Conservation (phyloP, 1,140 invertebrate species). For the Drosophila nebulosa region DNA sequence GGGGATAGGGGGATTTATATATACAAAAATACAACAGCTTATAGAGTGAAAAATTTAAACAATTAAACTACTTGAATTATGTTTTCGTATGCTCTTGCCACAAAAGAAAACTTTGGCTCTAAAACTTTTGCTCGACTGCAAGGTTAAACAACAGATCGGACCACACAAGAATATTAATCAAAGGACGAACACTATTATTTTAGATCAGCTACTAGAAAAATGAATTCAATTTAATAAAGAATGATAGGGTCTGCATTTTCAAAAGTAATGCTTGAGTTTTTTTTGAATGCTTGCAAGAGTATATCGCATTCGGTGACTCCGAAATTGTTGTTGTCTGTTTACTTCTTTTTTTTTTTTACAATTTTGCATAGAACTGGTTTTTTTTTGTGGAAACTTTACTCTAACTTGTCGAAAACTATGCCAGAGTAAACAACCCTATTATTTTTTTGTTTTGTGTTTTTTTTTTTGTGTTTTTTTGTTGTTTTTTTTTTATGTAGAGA, state of each 20-base stretch:
- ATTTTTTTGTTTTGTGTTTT: conserved; percentile 21
- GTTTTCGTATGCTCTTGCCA: conserved; percentile 33
- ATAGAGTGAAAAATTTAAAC: conserved; percentile 48
- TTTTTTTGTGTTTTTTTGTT: conserved; percentile 38
- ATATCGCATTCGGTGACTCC: background rate
- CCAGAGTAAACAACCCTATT: background rate
- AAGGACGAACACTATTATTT: no score
- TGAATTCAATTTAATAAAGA: no score
- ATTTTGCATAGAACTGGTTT: conserved; percentile 1
- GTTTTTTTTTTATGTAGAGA: conserved; percentile 57
- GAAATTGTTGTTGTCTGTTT: background rate
- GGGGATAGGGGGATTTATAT: conserved; percentile 40
- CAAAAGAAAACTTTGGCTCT: background rate
- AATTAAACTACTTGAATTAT: conserved; percentile 59
- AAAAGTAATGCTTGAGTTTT: no score
- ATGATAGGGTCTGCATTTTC: no score
- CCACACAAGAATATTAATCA: background rate
- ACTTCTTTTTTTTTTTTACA: conserved; percentile 30
- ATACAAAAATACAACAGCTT: conserved; percentile 71
- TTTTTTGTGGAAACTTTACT: conserved; percentile 8
- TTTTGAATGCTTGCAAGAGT: background rate
- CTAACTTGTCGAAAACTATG: background rate
- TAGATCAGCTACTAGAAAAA: no score
- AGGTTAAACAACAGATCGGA: no score
- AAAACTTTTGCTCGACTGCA: background rate